Conservation (phyloP, 2,113 vertebrate genomes). For the Mustelus asterias region DNA sequence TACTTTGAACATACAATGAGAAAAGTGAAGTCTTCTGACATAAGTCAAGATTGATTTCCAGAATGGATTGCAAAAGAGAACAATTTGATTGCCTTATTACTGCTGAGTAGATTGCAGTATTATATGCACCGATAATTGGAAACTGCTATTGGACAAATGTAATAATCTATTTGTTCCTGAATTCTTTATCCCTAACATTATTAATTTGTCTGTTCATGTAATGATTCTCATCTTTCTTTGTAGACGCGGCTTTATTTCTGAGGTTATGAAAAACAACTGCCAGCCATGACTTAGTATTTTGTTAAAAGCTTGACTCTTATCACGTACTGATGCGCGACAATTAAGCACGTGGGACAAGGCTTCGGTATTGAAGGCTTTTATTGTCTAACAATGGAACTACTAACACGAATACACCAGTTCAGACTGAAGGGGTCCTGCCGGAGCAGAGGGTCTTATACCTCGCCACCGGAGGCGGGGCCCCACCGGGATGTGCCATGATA, state of each 20-base stretch:
- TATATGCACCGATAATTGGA: not conserved
- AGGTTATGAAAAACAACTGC: not conserved
- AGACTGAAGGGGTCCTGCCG: no score
- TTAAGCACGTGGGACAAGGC: no score
- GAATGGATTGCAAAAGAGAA: not conserved
- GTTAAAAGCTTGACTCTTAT: not conserved
- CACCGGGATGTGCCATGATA: no score
- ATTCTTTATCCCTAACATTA: not conserved
- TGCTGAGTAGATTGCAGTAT: not conserved
- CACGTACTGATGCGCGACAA: no score
- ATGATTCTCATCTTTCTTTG: not conserved
- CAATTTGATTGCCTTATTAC: not conserved
- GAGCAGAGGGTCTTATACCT: no score
- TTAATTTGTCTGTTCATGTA: not conserved
- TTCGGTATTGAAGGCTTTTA: no score
- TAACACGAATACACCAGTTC: no score
- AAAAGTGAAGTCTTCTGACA: not conserved
- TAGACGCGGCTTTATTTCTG: not conserved
- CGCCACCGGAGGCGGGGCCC: no score
- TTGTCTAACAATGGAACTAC: no score
- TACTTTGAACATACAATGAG: conserved; percentile 6
- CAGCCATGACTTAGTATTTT: not conserved
- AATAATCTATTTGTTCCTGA: not conserved
- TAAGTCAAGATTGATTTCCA: not conserved
- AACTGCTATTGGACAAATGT: not conserved